phyloP scores from a whole-genome alignment of 2,888 invertebrate species.

The Empis livida region DNA sequence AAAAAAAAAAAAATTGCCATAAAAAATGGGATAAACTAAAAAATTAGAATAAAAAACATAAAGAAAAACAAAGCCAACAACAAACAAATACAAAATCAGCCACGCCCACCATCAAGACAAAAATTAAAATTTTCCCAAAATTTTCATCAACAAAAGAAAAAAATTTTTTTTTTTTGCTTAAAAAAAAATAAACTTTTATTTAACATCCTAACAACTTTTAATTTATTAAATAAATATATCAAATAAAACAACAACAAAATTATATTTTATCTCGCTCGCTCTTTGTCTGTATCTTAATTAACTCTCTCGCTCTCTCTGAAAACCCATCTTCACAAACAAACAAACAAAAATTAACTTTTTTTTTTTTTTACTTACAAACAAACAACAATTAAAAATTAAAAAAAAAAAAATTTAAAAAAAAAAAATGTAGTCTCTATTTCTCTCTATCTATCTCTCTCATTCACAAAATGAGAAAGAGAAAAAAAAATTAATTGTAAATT shows the following conservation, averaged over 20 bases:
- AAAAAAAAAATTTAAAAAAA: background rate
- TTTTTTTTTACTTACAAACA: background rate
- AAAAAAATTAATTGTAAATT: background rate
- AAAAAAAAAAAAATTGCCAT: background rate
- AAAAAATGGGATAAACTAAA: constrained; percentile 12
- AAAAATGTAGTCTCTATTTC: no score
- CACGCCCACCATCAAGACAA: background rate
- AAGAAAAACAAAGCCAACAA: constrained; percentile 1
- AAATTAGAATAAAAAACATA: constrained; percentile 8
- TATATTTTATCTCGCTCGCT: background rate
- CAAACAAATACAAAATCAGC: no score
- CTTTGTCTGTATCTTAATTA: background rate
- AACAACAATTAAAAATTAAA: background rate
- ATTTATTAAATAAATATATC: no score
- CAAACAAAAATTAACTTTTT: no score
- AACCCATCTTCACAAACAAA: no score
- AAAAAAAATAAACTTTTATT: no score
- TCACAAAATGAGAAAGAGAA: background rate
- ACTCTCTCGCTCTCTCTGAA: background rate
- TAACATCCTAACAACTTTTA: no score
- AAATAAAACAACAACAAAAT: constrained; percentile 14
- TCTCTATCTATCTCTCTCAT: background rate
- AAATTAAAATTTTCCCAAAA: constrained; percentile 8
- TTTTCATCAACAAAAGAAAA: constrained; percentile 13
- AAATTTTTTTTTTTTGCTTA: no score